Conservation (phyloP, 2,113 vertebrate species). For the Hypanus sabinus region DNA sequence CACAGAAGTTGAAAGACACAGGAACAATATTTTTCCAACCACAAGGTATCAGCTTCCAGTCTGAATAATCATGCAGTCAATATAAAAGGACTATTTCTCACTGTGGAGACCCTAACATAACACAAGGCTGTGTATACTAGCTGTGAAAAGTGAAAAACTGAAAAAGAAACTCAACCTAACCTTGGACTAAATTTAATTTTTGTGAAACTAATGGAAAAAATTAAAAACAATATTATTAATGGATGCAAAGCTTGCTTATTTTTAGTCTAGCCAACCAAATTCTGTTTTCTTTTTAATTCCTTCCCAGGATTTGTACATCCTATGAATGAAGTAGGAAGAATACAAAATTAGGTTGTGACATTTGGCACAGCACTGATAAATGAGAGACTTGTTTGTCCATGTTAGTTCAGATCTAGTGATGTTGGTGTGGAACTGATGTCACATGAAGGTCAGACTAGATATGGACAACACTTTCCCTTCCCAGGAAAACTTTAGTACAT, state of each 20-base stretch:
- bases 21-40: slow-evolving; percentile 13
- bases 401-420: background rate
- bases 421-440: background rate
- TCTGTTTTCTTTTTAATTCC: background rate
- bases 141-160: background rate
- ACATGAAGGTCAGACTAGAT: background rate
- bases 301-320: background rate
- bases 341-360: too few species aligned
- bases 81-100: background rate
- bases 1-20: slow-evolving; percentile 13
- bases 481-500: background rate
- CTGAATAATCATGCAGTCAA: background rate
- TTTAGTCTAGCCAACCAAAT: background rate
- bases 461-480: background rate
- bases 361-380: background rate
- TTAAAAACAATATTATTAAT: background rate
- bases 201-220: background rate
- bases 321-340: too few species aligned
- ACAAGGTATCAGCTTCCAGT: background rate
- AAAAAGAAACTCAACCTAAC: background rate
- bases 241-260: background rate
- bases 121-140: background rate
- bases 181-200: background rate
- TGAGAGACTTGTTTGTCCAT: background rate
- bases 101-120: slow-evolving; percentile 11